Evolutionary conservation across 2,113 vertebrate species (phyloP).

Genomic region (Heloderma charlesbogerti): DNA sequence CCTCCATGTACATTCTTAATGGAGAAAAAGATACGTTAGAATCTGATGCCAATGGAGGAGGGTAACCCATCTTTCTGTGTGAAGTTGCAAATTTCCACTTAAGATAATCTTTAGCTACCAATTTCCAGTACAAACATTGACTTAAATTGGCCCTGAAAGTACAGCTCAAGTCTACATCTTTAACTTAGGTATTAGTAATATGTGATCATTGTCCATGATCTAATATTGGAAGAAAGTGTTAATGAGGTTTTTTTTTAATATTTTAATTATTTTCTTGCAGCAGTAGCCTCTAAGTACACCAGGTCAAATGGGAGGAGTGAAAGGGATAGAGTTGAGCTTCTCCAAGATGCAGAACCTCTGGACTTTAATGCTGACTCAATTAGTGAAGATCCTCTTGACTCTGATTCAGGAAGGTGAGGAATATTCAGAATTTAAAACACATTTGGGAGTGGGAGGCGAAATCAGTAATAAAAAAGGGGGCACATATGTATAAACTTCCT

Average conservation of each 20-base stretch:
- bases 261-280: slow-evolving; percentile 47
- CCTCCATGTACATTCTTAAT: not conserved
- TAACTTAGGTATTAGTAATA: not conserved
- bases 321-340: slow-evolving; percentile 91
- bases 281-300: slow-evolving; percentile 87
- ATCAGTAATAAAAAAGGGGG: not conserved
- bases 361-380: slow-evolving; percentile 92
- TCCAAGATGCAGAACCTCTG: slow-evolving; percentile 93
- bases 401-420: slow-evolving; percentile 84
- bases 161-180: not conserved
- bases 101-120: not conserved
- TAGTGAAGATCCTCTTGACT: slow-evolving; percentile 86
- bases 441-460: too few relatives aligned
- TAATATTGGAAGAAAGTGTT: not conserved
- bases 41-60: not conserved
- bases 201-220: not conserved
- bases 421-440: not conserved
- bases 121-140: not conserved
- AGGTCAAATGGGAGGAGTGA: slow-evolving; percentile 84
- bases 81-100: not conserved
- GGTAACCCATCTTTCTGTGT: not conserved
- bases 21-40: not conserved
- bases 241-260: too few relatives aligned
- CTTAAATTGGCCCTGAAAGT: not conserved
- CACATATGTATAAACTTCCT: not conserved